These are phyloP conservation scores for Gobio gobio DNA, from an alignment of 2,113 vertebrate genomes.

Conservation along the genomic window DNA sequence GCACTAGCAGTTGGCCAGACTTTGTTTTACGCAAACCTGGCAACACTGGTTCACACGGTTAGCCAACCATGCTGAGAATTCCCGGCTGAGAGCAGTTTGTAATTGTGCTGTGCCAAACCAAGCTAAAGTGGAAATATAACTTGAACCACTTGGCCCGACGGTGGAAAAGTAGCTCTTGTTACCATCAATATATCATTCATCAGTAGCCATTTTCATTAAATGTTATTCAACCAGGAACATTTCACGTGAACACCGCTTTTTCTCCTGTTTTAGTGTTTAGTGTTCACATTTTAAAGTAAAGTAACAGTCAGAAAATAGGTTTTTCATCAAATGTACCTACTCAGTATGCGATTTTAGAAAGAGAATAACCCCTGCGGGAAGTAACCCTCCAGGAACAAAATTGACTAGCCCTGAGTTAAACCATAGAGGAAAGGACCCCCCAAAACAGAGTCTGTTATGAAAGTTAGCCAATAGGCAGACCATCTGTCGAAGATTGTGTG, in stretches of 20 bases:
- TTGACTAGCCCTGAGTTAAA: background rate
- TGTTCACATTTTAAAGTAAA: too few relatives aligned
- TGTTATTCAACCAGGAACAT: background rate
- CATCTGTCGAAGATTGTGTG: constrained; percentile 5
- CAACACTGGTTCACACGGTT: too few relatives aligned
- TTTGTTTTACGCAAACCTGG: too few relatives aligned
- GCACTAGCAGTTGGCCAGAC: too few relatives aligned
- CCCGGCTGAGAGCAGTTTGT: too few relatives aligned
- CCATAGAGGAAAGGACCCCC: background rate
- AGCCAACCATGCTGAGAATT: too few relatives aligned
- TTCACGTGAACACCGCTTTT: background rate
- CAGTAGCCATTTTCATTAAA: background rate
- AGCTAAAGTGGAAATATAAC: too few relatives aligned
- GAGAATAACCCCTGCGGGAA: background rate
- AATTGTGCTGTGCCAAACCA: too few relatives aligned
- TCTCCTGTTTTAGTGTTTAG: background rate
- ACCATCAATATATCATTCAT: background rate
- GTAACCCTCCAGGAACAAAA: background rate
- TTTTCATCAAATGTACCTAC: background rate
- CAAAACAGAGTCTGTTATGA: background rate
- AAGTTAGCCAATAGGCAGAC: constrained; percentile 11
- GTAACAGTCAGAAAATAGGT: background rate
- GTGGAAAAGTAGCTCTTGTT: background rate
- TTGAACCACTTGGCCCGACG: too few relatives aligned
- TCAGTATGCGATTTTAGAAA: background rate